phyloP scores from a whole-genome alignment of 2,797 vertebrate species.

The Gallinago solitaria region DNA sequence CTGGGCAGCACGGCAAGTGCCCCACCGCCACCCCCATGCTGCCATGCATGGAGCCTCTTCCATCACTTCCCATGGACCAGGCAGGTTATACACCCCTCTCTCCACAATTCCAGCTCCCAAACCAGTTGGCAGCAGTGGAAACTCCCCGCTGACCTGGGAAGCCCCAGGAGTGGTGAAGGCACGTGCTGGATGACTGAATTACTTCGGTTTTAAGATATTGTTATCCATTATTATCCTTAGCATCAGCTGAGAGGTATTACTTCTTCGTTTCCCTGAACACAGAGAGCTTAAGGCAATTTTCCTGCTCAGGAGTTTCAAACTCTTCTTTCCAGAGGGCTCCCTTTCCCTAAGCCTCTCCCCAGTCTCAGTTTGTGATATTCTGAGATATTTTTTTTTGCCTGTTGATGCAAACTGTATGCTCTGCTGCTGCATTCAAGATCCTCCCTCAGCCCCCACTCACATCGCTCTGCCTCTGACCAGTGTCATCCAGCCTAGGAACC shows the following conservation, averaged over 20 bases:
- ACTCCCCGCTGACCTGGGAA: background rate
- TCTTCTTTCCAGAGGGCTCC: background rate
- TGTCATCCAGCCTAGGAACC: background rate
- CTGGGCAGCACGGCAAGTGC: fast-evolving
- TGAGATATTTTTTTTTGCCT: background rate
- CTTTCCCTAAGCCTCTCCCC: background rate
- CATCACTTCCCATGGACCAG: background rate
- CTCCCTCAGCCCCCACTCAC: background rate
- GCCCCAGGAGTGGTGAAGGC: fast-evolving
- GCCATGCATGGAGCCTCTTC: background rate
- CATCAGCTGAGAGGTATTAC: background rate
- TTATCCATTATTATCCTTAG: background rate
- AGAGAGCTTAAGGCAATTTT: background rate
- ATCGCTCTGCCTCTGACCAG: background rate
- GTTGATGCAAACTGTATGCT: background rate
- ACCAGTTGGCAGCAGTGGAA: background rate
- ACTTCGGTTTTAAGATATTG: background rate
- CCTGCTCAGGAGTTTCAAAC: background rate
- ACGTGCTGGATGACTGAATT: background rate
- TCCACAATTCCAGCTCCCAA: background rate
- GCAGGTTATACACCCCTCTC: background rate
- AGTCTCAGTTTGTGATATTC: background rate
- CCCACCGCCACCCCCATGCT: fast-evolving
- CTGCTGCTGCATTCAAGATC: fast-evolving
- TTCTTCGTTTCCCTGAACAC: background rate